A percentile compares a stretch with the other conserved stretches of the same genome.
Conservation (phyloP, 2,888 invertebrate genomes). For the Hedychridium roseum region DNA sequence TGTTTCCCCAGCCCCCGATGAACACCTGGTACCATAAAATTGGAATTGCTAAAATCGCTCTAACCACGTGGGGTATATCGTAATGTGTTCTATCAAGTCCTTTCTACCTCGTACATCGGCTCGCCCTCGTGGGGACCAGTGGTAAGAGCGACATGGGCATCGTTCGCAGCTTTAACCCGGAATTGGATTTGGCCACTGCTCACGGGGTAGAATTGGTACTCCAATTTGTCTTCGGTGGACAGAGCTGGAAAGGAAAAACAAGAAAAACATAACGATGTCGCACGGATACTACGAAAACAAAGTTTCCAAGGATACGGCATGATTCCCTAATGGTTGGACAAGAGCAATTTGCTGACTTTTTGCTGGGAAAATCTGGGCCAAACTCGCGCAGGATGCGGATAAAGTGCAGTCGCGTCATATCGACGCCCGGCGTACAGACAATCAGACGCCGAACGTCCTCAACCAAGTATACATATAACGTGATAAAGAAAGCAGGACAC, state of each 20-base stretch:
- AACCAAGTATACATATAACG: constrained; percentile 2
- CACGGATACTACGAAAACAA: too few relatives aligned
- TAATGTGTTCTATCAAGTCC: too few relatives aligned
- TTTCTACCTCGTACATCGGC: constrained; percentile 86
- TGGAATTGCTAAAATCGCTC: too few relatives aligned
- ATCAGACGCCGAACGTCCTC: constrained; percentile 27
- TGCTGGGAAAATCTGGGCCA: too few relatives aligned
- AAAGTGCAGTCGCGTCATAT: too few relatives aligned
- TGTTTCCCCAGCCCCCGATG: constrained; percentile 89
- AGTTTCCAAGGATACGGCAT: too few relatives aligned
- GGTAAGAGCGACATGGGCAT: constrained; percentile 86
- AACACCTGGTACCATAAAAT: constrained; percentile 69
- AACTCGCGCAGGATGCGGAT: too few relatives aligned
- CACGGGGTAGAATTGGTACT: constrained; percentile 83
- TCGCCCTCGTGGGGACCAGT: constrained; percentile 74
- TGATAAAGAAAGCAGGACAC: constrained; percentile 38
- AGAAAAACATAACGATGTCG: too few relatives aligned
- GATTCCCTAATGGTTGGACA: too few relatives aligned
- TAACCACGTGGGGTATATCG: too few relatives aligned
- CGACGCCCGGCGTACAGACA: constrained; percentile 22
- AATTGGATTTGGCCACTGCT: constrained; percentile 76
- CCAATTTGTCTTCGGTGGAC: constrained; percentile 79
- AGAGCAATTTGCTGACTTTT: too few relatives aligned
- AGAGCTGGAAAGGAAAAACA: constrained; percentile 80
- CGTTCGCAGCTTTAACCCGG: constrained; percentile 80